Evolutionary conservation across 2,797 vertebrate species (phyloP), one percentile per base, ranked within the genome.

Genomic region (Syngnathus rostellatus): DNA sequence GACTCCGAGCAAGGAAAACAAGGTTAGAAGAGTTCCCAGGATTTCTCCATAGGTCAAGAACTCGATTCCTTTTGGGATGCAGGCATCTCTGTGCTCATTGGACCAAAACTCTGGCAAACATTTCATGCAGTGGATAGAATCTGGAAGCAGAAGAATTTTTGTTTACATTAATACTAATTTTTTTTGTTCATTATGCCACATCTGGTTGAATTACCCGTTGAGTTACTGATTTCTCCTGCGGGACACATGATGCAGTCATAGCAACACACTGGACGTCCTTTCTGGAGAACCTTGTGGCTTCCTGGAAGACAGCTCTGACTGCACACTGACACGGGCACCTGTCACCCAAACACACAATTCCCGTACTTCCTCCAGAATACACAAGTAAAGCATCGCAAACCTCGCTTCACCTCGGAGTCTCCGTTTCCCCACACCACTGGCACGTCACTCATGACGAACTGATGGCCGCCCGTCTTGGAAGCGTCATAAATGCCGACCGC

Each of bases 401-500:
- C 46, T 19, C 10, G 39, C 11, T 61, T 79, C 80, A 92, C 90
- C 88, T 76, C 31, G 6, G 37, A 67, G 19, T 48, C 48, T 3
- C 73, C 73, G 72, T 78, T 85, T 37, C 78, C 81, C 90, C 90
- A 89, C 17, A 87, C 64, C 51, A 91, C 72, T 10, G 81, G 68
- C 63, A 74, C 68, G 50, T 86, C 72, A 50, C 87, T 90, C 77
- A 88, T 87, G 11, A 82, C 75, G 50, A 92, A 88, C 65, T 88
- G 88, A 31, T 78, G 64, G 46, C 66, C 80, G 65, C 85, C 81
- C 64, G 84, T 81, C 43, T 90, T 68, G 66, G 89, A 89, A 4
- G 85, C 87, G 53, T 92, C 91, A 75, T 89, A 92, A 68, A 85
- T 73, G 31, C 92, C 92, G 31, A 92, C 76, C 38, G 88, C 90